Conservation (phyloP, 2,113 vertebrate species). For the Ia io region DNA sequence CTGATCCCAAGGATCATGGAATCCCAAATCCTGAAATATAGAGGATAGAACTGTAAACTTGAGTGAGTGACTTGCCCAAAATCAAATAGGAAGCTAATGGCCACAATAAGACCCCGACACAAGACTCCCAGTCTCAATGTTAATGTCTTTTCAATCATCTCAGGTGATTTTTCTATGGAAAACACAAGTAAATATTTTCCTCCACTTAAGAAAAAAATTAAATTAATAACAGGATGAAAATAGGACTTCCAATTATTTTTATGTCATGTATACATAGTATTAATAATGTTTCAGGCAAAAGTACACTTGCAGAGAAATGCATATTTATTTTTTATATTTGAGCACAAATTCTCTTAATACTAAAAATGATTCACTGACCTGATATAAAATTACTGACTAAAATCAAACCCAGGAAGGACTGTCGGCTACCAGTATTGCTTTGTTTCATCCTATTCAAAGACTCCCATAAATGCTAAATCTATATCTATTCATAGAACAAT, state of each 20-base stretch:
- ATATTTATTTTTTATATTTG: background rate
- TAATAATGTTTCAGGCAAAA: background rate
- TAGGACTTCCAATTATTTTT: background rate
- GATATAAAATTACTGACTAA: constrained; percentile 41
- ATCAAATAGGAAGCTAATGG: background rate
- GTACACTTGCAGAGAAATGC: background rate
- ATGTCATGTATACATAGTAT: background rate
- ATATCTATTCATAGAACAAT: constrained; percentile 79
- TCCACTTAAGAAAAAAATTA: background rate
- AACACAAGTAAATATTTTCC: background rate
- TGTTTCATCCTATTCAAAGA: constrained; percentile 65
- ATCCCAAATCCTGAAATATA: background rate
- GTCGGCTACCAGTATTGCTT: constrained; percentile 33
- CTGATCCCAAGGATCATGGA: background rate
- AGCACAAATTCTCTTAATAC: background rate
- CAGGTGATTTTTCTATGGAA: background rate
- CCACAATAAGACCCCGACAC: background rate
- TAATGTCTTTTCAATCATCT: background rate
- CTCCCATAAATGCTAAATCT: constrained; percentile 74
- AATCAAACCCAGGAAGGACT: constrained; percentile 43
- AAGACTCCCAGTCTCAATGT: background rate
- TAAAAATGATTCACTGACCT: constrained; percentile 4
- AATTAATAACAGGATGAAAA: background rate
- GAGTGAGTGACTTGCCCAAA: background rate
- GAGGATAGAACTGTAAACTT: background rate